These are phyloP conservation scores for Lithobates pipiens DNA, from an alignment of 2,797 vertebrate genomes.

Conservation along the genomic window DNA sequence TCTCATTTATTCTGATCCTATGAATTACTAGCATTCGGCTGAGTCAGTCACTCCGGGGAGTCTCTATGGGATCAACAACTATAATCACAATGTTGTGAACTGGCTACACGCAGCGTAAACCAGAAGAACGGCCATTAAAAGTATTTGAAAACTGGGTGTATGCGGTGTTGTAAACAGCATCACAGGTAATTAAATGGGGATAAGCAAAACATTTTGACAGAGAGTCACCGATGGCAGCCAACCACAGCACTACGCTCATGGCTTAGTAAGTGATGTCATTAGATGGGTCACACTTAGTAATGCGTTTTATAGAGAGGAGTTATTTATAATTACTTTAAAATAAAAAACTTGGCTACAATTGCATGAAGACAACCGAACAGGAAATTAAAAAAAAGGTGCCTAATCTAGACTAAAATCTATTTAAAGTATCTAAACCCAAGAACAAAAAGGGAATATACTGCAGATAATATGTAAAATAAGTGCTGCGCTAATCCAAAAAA, in stretches of 20 bases:
- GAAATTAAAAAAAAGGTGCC: background rate
- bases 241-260: background rate
- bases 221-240: background rate
- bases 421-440: too few relatives aligned
- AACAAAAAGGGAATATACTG: too few relatives aligned
- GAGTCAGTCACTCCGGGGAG: constrained; percentile 35
- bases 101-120: constrained; percentile 12
- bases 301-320: background rate
- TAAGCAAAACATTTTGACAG: constrained; percentile 14
- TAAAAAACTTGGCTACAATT: background rate
- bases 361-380: background rate
- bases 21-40: constrained; percentile 10
- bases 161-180: constrained; percentile 10
- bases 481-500: too few relatives aligned
- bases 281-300: background rate
- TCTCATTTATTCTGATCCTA: constrained; percentile 3
- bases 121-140: constrained; percentile 14
- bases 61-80: background rate
- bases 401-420: too few relatives aligned
- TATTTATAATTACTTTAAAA: background rate
- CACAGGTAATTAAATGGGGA: constrained; percentile 37
- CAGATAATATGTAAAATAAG: too few relatives aligned
- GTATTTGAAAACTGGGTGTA: constrained; percentile 39
- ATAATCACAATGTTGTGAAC: constrained; percentile 10
- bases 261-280: constrained; percentile 1